Evolutionary conservation across 92 coral and sea anemone species (phyloP).

Genomic region (Isaurus tuberculatus): DNA sequence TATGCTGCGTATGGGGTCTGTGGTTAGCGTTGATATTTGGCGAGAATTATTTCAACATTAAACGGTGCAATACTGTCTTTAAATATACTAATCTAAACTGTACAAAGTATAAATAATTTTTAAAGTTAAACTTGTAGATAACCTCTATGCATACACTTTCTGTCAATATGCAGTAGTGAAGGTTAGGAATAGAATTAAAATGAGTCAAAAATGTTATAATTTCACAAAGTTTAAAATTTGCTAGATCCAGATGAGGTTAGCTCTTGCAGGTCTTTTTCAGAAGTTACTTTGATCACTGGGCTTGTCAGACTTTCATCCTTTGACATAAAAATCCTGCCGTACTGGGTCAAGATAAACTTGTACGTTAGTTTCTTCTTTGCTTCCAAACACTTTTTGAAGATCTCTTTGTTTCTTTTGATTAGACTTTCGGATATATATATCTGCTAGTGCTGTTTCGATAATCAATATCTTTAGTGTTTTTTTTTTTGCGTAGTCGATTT

Average conservation of each 20-base stretch:
- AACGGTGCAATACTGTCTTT: background rate
- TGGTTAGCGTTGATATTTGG: background rate
- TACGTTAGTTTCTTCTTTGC: constrained; percentile 20
- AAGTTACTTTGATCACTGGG: background rate
- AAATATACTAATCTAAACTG: background rate
- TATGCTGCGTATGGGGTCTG: background rate
- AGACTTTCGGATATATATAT: background rate
- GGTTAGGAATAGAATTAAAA: background rate
- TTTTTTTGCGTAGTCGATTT: constrained; percentile 10
- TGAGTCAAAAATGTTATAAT: background rate
- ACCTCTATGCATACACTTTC: background rate
- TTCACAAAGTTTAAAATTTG: background rate
- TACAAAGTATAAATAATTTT: background rate
- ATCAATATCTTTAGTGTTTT: background rate
- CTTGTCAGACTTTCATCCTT: background rate
- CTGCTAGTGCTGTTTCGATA: constrained; percentile 13
- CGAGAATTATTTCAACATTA: background rate
- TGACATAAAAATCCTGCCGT: background rate
- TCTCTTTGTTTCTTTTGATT: constrained; percentile 1
- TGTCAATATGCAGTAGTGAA: background rate
- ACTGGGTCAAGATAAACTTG: constrained; percentile 11
- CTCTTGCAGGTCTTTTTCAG: constrained; percentile 3
- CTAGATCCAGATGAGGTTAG: constrained; percentile 6
- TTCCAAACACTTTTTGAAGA: constrained; percentile 9
- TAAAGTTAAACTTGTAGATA: background rate